Evolutionary conservation across 1,140 invertebrate species (phyloP).

Genomic region (Drosophila bipectinata): DNA sequence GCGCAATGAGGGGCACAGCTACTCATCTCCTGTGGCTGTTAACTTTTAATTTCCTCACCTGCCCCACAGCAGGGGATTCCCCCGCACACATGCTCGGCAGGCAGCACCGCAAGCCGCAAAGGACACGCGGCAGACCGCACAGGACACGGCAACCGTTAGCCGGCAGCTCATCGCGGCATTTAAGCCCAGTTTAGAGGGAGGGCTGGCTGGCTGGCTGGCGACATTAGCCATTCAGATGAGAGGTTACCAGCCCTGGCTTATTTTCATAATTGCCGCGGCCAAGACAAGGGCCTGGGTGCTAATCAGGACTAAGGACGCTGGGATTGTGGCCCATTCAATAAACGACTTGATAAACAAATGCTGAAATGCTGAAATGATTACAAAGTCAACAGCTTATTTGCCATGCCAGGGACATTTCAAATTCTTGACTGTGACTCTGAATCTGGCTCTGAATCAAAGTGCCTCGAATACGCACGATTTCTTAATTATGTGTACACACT

Average conservation of each 20-base stretch:
- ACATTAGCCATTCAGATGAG: constrained; percentile 44
- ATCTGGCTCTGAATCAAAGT: constrained; percentile 43
- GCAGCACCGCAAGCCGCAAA: constrained; percentile 44
- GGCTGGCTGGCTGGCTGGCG: constrained; percentile 4
- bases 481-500: constrained; percentile 75
- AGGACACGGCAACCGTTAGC: constrained; percentile 20
- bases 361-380: constrained; percentile 66
- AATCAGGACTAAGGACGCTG: constrained; percentile 19
- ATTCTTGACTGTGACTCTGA: constrained; percentile 20
- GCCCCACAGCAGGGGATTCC: constrained; percentile 36
- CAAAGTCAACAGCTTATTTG: constrained; percentile 75
- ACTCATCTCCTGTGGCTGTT: constrained; percentile 42
- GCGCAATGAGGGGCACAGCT: constrained; percentile 9
- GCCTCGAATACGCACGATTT: constrained; percentile 56
- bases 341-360: constrained; percentile 68
- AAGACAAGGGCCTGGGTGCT: constrained; percentile 20
- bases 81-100: constrained; percentile 2
- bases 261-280: constrained; percentile 67
- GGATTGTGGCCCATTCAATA: constrained; percentile 20
- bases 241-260: constrained; percentile 38
- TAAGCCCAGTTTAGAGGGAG: constrained; percentile 38
- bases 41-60: constrained; percentile 62
- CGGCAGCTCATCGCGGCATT: constrained; percentile 18
- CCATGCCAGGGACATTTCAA: constrained; percentile 55
- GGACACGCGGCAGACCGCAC: constrained; percentile 48